These are phyloP conservation scores for Trichogramma evanescens DNA, from an alignment of 2,888 invertebrate species.

Conservation along the genomic window DNA sequence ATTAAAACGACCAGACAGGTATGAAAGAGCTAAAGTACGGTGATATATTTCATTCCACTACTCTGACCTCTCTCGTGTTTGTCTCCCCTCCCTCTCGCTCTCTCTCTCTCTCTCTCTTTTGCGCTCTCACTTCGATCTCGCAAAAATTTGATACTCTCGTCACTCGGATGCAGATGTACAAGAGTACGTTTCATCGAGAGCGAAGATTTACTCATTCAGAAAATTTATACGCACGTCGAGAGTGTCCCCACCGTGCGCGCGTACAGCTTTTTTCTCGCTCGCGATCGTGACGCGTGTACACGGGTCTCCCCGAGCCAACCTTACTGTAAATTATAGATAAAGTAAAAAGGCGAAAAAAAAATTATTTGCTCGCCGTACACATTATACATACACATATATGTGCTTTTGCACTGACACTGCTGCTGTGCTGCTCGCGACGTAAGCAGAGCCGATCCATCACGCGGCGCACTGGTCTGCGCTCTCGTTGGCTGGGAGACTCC, in stretches of 20 bases:
- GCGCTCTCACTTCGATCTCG: conserved; percentile 21
- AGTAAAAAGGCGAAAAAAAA: conserved; percentile 13
- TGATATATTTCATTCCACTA: not conserved
- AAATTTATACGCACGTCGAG: no score
- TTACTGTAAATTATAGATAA: conserved; percentile 10
- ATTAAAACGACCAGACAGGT: conserved; percentile 36
- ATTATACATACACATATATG: no score
- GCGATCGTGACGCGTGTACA: conserved; percentile 19
- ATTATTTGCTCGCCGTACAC: conserved; percentile 30
- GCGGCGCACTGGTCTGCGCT: conserved; percentile 29
- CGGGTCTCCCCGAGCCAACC: conserved; percentile 9
- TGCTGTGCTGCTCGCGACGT: conserved; percentile 23
- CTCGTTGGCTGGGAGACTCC: conserved; percentile 36
- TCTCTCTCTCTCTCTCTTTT: conserved; percentile 16
- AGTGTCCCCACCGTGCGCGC: no score
- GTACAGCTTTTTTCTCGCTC: conserved; percentile 25
- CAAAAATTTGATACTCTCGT: conserved; percentile 14
- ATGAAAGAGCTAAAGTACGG: conserved; percentile 9
- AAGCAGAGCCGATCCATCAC: conserved; percentile 42
- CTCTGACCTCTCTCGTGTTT: not conserved
- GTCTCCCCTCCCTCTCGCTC: not conserved
- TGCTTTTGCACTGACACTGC: no score
- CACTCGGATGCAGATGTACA: not conserved
- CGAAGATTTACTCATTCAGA: no score
- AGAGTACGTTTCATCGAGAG: no score